Evolutionary conservation across 2,888 invertebrate species (phyloP), one percentile per base, ranked within the genome.

Genomic region (Melieria omissa): DNA sequence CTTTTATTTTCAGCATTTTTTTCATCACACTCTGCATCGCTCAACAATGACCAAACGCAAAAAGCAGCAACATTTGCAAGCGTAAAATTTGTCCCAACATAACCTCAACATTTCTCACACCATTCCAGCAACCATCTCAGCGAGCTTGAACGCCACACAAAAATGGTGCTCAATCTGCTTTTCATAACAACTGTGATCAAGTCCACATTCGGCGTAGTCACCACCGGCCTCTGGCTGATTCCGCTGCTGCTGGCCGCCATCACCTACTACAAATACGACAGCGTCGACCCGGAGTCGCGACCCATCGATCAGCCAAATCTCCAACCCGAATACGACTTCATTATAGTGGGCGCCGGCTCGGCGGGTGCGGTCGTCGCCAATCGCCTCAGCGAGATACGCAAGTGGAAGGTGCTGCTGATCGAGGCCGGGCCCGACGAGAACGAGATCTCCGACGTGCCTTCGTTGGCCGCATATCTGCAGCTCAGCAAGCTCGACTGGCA

Each of bases 401-500:
- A 90, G 58, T 95, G 95, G 95, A 92, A 91, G 75, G 91, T 94
- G 0, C 88, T 96, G 46, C 88, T 96, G 6, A 85, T 96, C 65
- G 96, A 96, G 87, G 95, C 94, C 58, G 96, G 95, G 44, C 94
- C 93, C 1, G 94, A 95, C 79, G 95, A 95, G 85, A 95, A 95
- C 86, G 95, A 95, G 87, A 93, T 95, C 75, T 92, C 93, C 3
- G 95, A 95, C 84, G 95, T 95, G 72, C 95, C 95, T 45, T 95
- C 95, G 64, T 85, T 96, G 80, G 94, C 95, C 0, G 95, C 94
- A 0, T 96, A 95, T 85, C 88, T 96, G 62, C 96, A 96, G 86
- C 88, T 95, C 72, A 93, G 94, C 76, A 93, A 93, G 84, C 86
- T 96, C 73, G 96, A 96, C 87, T 96, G 95, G 95, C 92, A 93